Evolutionary conservation across 2,797 vertebrate species (phyloP), one percentile per base, ranked within the genome.

Genomic region (Pseudochromis fuscus): DNA sequence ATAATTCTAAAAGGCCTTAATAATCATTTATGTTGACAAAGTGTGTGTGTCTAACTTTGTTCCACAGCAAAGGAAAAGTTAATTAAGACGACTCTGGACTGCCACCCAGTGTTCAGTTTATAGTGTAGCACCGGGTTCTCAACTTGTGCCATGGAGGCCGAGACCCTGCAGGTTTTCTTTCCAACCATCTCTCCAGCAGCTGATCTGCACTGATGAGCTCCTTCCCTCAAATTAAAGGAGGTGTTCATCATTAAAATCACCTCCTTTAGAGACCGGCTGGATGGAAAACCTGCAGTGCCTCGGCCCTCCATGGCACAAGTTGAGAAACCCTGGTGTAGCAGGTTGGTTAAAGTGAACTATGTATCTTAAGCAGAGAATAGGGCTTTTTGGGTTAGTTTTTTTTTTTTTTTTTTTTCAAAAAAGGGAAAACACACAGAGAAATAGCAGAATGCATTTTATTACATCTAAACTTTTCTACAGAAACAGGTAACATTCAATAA

Each of bases 401-500:
- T n/a, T n/a, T n/a, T n/a, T n/a, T n/a, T n/a, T n/a, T 16, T 28
- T 0, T 7, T 49, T 45, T 9, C 27, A 77, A 59, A 42, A 3
- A 49, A 77, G 6, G 21, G 50, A 33, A 30, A 30, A 75, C 59
- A 81, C 51, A 31, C 50, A 42, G 33, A 79, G 61, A 79, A 66
- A 62, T 95, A 95, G 94, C 94, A 93, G 94, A 96, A 96, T 96
- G 95, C 90, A 91, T 96, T 98, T 98, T 97, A 99, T 97, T 98
- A 97, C 97, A 96, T 96, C 96, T 97, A 97, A 96, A 97, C 95
- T 94, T 95, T 95, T 96, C 96, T 98, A 98, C 97, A 98, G 95
- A 96, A 98, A 97, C 96, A 96, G 93, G 94, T 95, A 97, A 99
- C 96, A 98, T 97, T 97, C 96, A 97, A 95, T 95, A 96, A 92